A percentile compares a stretch with the other conserved stretches of the same genome.
Conservation (phyloP, 2,113 vertebrate genomes). For the Paramormyrops kingsleyae region DNA sequence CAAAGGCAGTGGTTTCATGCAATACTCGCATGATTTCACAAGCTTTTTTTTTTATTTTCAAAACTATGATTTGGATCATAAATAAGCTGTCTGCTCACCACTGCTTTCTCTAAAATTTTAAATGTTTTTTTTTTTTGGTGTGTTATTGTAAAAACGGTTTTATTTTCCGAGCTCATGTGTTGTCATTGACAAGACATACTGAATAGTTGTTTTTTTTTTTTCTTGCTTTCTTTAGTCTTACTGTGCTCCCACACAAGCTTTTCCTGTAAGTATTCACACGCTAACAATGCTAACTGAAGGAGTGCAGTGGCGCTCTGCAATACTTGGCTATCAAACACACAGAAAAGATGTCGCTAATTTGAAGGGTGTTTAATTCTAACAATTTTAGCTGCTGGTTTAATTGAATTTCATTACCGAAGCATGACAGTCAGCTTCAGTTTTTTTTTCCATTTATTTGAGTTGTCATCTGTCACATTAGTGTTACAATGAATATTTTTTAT, state of each 20-base stretch:
- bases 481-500: background rate
- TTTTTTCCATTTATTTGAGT: background rate
- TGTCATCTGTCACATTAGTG: background rate
- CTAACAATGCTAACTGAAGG: background rate
- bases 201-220: background rate
- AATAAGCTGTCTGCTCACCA: background rate
- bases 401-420: too few relatives aligned
- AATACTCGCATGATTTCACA: background rate
- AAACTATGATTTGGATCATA: background rate
- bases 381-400: too few relatives aligned
- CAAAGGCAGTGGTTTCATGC: background rate
- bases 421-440: background rate
- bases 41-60: background rate
- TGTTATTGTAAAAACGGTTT: background rate
- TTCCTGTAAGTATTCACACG: slow-evolving; percentile 36
- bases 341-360: background rate
- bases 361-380: background rate
- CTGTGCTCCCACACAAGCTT: background rate
- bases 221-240: background rate
- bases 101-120: background rate
- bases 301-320: background rate
- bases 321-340: background rate
- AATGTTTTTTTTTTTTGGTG: background rate
- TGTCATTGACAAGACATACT: background rate
- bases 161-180: background rate